phyloP scores from a whole-genome alignment of 2,113 vertebrate genomes.

The Otis tarda region DNA sequence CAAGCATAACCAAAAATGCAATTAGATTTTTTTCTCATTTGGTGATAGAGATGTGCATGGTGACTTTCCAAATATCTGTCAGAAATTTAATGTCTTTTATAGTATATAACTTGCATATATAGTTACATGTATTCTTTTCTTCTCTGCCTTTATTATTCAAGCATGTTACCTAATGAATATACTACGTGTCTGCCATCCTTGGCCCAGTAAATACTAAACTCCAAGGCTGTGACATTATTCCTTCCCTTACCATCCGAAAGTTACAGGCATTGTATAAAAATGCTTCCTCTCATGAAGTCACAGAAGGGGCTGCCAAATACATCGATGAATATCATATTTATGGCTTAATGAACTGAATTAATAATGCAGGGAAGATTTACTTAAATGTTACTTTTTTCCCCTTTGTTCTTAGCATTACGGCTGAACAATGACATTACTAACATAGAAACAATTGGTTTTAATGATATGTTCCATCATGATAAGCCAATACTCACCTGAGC shows the following conservation, averaged over 20 bases:
- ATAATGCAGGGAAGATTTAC: neutral
- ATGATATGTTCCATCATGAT: neutral
- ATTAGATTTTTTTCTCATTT: neutral
- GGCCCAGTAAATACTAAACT: neutral
- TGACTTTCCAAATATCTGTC: neutral
- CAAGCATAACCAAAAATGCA: neutral
- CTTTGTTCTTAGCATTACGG: neutral
- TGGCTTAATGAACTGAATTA: neutral
- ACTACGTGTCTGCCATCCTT: neutral
- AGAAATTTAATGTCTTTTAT: neutral
- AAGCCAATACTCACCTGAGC: neutral
- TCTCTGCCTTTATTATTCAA: neutral
- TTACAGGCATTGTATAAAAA: neutral
- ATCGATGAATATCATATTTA: neutral
- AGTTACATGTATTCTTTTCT: neutral
- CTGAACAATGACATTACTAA: neutral
- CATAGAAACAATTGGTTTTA: neutral
- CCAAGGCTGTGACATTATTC: neutral
- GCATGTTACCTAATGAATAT: neutral
- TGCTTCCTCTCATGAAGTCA: neutral
- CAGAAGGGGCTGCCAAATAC: neutral
- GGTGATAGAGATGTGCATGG: neutral
- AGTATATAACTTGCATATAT: neutral
- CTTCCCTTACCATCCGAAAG: neutral
- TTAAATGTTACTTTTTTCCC: neutral